Evolutionary conservation across 1,140 invertebrate species (phyloP), one percentile per base, ranked within the genome.

Genomic region (Teleogryllus occipitalis): DNA sequence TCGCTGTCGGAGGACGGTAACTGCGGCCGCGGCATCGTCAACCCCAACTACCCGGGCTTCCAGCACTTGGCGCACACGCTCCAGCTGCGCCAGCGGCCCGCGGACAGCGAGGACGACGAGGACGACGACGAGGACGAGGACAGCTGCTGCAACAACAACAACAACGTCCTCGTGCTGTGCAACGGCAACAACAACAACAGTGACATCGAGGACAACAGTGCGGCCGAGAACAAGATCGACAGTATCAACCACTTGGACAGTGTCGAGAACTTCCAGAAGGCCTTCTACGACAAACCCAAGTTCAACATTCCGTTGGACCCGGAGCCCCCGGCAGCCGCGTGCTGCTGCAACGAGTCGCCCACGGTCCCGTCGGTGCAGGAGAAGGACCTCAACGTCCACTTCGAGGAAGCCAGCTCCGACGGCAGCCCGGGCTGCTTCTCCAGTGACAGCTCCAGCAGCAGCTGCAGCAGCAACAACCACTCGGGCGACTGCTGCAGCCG

Each of bases 31-130:
- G 92, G 92, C 74, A 93, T 94, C 80, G 90, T 93, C 81, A 94
- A 94, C 85, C 93, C 92, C 10, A 94, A 94, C 85, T 94, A 94
- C 85, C n/a, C n/a, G n/a, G 92, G 93, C 84, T 89, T 88, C 80
- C 86, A 88, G 79, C 86, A 88, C 81, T 39, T 88, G 18, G 87
- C 84, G 10, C 78, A 81, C 80, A 47, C 81, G 65, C 75, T 79
- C 7, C 82, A 86, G 21, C 81, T 85, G 0, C 85, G 84, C 21
- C 85, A 89, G 80, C 87, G 86, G 39, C 88, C 89, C 27, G 88
- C 89, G 78, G 87, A 88, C 79, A 83, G 82, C 49, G 83, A 82
- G 39, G 86, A 87, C 79, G 84, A 86, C 83, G 88, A 89, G 78
- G 87, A 88, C 82, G 84, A 85, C 78, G 83, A 83, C 27, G 27